Evolutionary conservation across 2,113 vertebrate species (phyloP).

Genomic region (Peromyscus polionotus): DNA sequence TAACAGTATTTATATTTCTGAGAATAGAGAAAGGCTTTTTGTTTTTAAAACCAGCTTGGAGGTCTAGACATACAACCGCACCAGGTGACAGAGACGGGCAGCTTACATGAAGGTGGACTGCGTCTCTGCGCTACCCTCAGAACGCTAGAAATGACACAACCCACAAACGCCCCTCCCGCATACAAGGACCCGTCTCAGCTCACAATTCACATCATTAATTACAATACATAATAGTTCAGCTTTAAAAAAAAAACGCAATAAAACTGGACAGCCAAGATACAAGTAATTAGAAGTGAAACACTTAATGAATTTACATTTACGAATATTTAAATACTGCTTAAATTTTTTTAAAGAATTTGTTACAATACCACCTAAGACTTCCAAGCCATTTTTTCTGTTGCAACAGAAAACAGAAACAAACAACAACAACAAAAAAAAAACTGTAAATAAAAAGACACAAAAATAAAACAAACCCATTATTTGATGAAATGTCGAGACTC

Average conservation of each 20-base stretch:
- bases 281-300: slow-evolving; percentile 92
- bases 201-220: slow-evolving; percentile 91
- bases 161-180: slow-evolving; percentile 86
- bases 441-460: slow-evolving; percentile 82
- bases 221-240: slow-evolving; percentile 90
- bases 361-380: slow-evolving; percentile 95
- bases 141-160: slow-evolving; percentile 91
- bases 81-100: slow-evolving; percentile 82
- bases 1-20: slow-evolving; percentile 92
- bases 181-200: slow-evolving; percentile 87
- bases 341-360: slow-evolving; percentile 87
- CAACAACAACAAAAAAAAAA: slow-evolving; percentile 87
- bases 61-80: slow-evolving; percentile 89
- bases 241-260: slow-evolving; percentile 88
- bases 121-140: slow-evolving; percentile 88
- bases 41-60: slow-evolving; percentile 90
- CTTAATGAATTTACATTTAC: slow-evolving; percentile 92
- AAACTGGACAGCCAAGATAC: slow-evolving; percentile 91
- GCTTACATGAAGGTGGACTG: slow-evolving; percentile 81
- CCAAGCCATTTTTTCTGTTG: slow-evolving; percentile 95
- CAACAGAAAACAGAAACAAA: slow-evolving; percentile 88
- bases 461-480: slow-evolving; percentile 63
- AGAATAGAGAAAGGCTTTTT: slow-evolving; percentile 87
- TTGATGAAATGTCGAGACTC: slow-evolving; percentile 97
- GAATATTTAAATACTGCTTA: slow-evolving; percentile 94